Base-by-base conservation (phyloP, 2,888 invertebrate species). In the Eupithecia exiguata region DNA sequence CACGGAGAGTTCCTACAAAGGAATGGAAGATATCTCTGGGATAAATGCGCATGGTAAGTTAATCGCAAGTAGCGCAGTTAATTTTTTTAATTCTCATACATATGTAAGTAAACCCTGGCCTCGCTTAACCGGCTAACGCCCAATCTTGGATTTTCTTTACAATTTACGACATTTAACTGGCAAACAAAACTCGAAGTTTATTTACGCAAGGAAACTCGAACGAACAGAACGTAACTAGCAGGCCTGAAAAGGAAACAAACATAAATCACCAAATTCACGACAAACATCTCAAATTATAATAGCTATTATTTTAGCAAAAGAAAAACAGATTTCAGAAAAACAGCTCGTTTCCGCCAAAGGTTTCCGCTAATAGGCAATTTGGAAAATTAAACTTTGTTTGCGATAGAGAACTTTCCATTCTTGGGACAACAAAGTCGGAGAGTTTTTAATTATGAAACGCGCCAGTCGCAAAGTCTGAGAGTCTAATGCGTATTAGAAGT, bases 201-300 rank as follows among this genome's bases (percentile, higher is more conserved):
- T 92, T 92, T 92, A 91, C 82, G 85, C 80, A 89, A 90, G 89
- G 91, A 92, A 93, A 89, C 91, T 87, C 89, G 85, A 87, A 83
- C 86, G 83, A 88, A 85, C 89, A 89, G 89, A 89, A 88, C 88
- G 77, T 77, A 80, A 80, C 77, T 80, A 79, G 88, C 86, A 84
- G 85, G 87, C 86, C 85, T 84, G 83, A 85, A 84, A 86, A 85
- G 88, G 89, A 90, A 90, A 88, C 89, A 83, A 85, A 89, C 88
- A 88, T 93, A 91, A 93, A 93, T 93, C 92, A 91, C 88, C 82
- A 84, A 90, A 89, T 90, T 89, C 87, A 90, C 89, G 89, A 88
- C 89, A 87, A 89, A 86, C 89, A 88, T 88, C 87, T 88, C 86
- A 89, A 90, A 89, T 86, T 84, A 80, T 80, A 77, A 77, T 79